Conservation (phyloP, 1,140 invertebrate genomes). For the Wiebesia pumilae region DNA sequence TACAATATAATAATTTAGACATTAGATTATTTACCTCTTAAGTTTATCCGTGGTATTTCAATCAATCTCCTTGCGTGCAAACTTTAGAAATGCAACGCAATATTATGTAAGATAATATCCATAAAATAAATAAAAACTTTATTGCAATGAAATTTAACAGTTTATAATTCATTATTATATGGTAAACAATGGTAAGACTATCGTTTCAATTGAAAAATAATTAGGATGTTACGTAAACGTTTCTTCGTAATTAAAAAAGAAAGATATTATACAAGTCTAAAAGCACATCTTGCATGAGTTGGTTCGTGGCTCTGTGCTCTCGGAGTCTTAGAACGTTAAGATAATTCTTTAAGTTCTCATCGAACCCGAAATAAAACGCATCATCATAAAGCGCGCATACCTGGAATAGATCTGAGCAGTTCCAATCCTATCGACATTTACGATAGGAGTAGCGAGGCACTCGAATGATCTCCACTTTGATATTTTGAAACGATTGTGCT, state of each 20-base stretch:
- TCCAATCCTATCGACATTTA: neutral
- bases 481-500: neutral
- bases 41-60: too few relatives aligned
- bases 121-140: too few relatives aligned
- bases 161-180: too few relatives aligned
- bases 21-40: too few relatives aligned
- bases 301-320: neutral
- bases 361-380: neutral
- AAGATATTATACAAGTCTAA: neutral
- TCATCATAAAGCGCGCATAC: neutral
- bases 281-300: neutral
- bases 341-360: neutral
- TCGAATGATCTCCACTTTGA: neutral
- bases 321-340: neutral
- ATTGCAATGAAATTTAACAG: too few relatives aligned
- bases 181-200: neutral
- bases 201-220: neutral
- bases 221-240: neutral
- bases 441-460: neutral
- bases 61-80: too few relatives aligned
- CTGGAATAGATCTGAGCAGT: neutral
- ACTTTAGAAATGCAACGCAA: too few relatives aligned
- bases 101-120: too few relatives aligned
- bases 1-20: too few relatives aligned
- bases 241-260: neutral